phyloP scores from a whole-genome alignment of 2,797 vertebrate species.

The Microctenopoma lineatum region DNA sequence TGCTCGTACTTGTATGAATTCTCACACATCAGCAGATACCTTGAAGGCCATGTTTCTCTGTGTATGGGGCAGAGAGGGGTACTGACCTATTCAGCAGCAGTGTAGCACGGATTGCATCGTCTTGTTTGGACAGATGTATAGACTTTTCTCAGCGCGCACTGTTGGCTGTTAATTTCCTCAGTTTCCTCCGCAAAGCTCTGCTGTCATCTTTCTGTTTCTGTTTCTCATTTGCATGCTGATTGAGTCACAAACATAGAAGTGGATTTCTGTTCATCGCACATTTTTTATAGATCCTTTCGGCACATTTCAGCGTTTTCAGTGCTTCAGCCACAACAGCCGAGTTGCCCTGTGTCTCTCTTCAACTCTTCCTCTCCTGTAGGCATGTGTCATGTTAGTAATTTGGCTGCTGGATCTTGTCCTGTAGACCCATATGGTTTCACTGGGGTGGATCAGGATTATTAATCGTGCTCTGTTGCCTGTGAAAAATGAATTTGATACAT shows the following conservation, averaged over 20 bases:
- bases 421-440: conserved; percentile 59
- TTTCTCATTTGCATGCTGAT: conserved; percentile 52
- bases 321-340: conserved; percentile 28
- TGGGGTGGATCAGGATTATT: conserved; percentile 59
- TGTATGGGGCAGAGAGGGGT: conserved; percentile 30
- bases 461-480: conserved; percentile 60
- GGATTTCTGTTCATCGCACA: conserved; percentile 33
- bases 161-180: conserved; percentile 6
- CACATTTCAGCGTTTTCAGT: conserved; percentile 29
- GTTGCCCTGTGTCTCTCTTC: conserved; percentile 31
- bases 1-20: conserved; percentile 18
- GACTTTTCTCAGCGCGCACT: conserved; percentile 15
- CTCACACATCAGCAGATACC: conserved; percentile 12
- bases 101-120: conserved; percentile 5
- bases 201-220: conserved; percentile 37
- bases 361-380: conserved; percentile 34
- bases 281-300: conserved; percentile 35
- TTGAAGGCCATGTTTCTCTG: background rate
- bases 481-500: conserved; percentile 61
- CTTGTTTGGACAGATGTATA: conserved; percentile 20
- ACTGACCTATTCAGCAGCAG: conserved; percentile 15
- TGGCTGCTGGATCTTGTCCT: conserved; percentile 59
- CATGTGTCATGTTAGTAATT: conserved; percentile 60
- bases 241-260: conserved; percentile 28
- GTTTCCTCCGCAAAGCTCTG: conserved; percentile 24